Base-by-base conservation (phyloP, 2,797 vertebrate genomes). In the Acanthurus lineatus region DNA sequence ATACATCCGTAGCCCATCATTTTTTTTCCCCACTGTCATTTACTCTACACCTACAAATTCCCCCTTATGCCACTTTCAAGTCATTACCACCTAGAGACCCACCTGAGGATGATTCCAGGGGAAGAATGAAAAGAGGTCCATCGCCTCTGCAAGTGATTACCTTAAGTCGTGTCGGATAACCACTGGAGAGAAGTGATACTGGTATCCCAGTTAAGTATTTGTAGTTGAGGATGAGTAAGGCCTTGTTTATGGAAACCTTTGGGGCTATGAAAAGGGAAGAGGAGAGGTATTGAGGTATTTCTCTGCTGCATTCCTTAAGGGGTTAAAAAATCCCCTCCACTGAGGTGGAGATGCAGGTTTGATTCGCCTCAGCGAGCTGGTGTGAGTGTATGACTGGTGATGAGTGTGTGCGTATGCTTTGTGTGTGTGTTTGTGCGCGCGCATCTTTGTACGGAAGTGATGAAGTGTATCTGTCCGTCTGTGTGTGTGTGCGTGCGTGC, bases 191-290 rank as follows among this genome's bases (percentile, higher is more conserved):
- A 80, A 81, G 45, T 20, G 61, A 84, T 84, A 86, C 69, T 83
- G 75, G 73, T 84, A 88, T 82, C 83, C 58, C 45, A 88, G 76
- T 79, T 67, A 78, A 73, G 77, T 82, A 71, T 84, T 74, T 86
- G 86, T 88, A 35, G 40, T 67, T 79, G 70, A 75, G 63, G 80
- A 87, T 69, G 74, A 88, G 83, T 91, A 88, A 91, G 85, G 82
- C 78, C 67, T 76, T 17, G 61, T 87, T 89, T 85, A 2, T 58
- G 70, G 47, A 76, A 89, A 65, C 77, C 82, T 87, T 84, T 44
- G 49, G 62, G 85, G 90, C 81, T 58, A 59, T 77, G 69, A 85
- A 75, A 69, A 83, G 38, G 73, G 56, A 90, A 82, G 63, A 69
- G 59, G 59, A 68, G 57, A 59, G 28, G 67, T 63, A 80, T 65